Conservation (phyloP, 2,113 vertebrate species). For the Tetrao urogallus region DNA sequence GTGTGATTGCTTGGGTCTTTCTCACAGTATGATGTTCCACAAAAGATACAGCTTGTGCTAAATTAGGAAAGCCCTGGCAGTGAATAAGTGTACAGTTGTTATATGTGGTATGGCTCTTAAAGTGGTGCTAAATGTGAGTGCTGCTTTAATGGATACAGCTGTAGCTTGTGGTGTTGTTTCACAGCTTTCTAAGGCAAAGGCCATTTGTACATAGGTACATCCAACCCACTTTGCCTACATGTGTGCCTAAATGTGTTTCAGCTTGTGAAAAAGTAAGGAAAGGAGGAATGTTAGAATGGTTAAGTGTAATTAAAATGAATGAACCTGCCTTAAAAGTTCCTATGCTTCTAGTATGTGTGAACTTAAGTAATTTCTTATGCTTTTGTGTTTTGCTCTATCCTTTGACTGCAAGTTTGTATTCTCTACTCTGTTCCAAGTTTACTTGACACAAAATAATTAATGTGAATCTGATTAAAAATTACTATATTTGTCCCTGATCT, state of each 20-base stretch:
- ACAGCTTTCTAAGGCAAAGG: neutral
- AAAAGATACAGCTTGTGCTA: neutral
- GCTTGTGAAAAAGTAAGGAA: neutral
- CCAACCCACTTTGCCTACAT: accelerated
- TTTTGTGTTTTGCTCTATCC: neutral
- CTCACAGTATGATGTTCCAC: neutral
- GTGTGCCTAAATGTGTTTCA: neutral
- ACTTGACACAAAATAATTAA: neutral
- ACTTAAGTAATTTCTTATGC: neutral
- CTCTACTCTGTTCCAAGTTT: neutral
- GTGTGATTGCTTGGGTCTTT: neutral
- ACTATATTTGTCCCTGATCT: neutral
- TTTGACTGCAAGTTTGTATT: neutral
- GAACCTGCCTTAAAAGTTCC: neutral
- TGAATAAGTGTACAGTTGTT: neutral
- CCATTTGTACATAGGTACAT: neutral
- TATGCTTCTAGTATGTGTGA: neutral
- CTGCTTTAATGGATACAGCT: neutral
- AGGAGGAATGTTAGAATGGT: neutral
- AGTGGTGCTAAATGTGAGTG: neutral
- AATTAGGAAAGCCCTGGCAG: neutral
- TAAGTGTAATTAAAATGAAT: neutral
- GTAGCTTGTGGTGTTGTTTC: neutral
- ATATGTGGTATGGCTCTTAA: neutral
- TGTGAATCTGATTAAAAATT: neutral